Percentiles rank a stretch among this genome's conserved stretches.
Evolutionary conservation across 2,888 invertebrate genomes (phyloP).

Genomic region (Eulithis prunata): DNA sequence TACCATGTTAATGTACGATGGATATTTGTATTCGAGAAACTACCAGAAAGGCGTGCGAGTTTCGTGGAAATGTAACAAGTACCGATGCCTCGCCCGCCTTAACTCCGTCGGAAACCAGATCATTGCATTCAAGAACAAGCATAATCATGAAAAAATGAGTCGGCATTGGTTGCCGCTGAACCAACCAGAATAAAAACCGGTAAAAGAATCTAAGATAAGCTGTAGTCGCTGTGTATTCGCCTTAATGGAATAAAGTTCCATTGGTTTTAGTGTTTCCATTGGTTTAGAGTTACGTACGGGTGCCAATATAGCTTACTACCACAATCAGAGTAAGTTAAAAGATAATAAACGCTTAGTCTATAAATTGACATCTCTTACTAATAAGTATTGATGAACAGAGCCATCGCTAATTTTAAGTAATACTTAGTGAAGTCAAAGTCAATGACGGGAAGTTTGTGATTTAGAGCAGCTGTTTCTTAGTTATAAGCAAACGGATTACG

Average conservation of each 20-base stretch:
- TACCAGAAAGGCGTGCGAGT: constrained; percentile 61
- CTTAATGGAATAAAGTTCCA: background rate
- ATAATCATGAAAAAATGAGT: constrained; percentile 47
- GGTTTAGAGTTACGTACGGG: background rate
- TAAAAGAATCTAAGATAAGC: background rate
- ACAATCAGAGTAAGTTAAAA: too few species aligned
- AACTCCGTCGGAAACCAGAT: constrained; percentile 53
- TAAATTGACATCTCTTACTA: too few species aligned
- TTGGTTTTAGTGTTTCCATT: background rate
- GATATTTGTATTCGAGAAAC: constrained; percentile 58
- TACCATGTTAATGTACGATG: constrained; percentile 53
- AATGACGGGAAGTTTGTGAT: too few species aligned
- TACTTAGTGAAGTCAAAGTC: too few species aligned
- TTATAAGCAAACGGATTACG: too few species aligned
- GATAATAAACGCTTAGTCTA: too few species aligned
- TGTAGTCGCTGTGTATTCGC: background rate
- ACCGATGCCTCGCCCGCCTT: constrained; percentile 59
- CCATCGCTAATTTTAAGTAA: too few species aligned
- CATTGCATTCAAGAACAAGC: constrained; percentile 51
- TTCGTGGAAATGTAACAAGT: constrained; percentile 66
- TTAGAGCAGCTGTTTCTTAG: too few species aligned
- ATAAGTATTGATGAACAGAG: too few species aligned
- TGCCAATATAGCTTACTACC: too few species aligned
- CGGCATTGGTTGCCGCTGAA: constrained; percentile 1
- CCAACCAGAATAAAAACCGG: background rate